A percentile compares a stretch with the other conserved stretches of the same genome.
These are phyloP conservation scores for Athene noctua DNA, from an alignment of 2,113 vertebrate genomes.

Conservation along the genomic window DNA sequence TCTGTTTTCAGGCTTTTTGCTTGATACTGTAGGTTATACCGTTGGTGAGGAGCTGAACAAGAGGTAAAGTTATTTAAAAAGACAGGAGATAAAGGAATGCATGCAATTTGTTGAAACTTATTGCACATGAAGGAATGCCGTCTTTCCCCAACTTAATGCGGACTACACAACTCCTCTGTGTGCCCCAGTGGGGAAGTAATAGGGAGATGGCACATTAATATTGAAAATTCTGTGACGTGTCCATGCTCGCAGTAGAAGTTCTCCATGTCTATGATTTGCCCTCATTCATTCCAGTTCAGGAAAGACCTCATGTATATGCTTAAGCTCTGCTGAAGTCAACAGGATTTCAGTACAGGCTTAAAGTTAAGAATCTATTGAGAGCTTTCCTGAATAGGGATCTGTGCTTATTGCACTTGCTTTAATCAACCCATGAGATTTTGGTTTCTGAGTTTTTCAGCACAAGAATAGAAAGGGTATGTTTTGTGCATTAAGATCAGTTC, in stretches of 20 bases:
- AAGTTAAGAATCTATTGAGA: constrained; percentile 1
- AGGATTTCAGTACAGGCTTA: constrained; percentile 27
- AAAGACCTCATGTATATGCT: constrained; percentile 21
- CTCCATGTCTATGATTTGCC: not conserved
- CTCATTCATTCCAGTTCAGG: constrained; percentile 11
- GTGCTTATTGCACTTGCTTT: constrained; percentile 65
- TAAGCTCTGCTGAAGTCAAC: constrained; percentile 39
- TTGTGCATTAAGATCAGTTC: constrained; percentile 39
- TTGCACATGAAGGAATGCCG: constrained; percentile 51
- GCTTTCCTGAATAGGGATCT: constrained; percentile 36
- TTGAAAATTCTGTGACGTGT: constrained; percentile 38
- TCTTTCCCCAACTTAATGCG: not conserved
- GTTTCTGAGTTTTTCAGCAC: constrained; percentile 45
- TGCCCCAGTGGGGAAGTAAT: constrained; percentile 32
- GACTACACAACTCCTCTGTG: not conserved
- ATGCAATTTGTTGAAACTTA: constrained; percentile 56
- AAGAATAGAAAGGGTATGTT: constrained; percentile 38
- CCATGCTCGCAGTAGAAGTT: constrained; percentile 16
- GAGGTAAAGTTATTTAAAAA: not conserved
- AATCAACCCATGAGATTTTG: constrained; percentile 64
- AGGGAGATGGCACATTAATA: constrained; percentile 22
- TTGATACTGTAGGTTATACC: not conserved
- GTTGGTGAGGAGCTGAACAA: not conserved
- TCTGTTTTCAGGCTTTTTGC: constrained; percentile 18
- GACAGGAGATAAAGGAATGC: constrained; percentile 36